Percentiles rank a stretch among this genome's conserved stretches.
phyloP scores from a whole-genome alignment of 1,140 invertebrate genomes.

The Acarapis woodi region DNA sequence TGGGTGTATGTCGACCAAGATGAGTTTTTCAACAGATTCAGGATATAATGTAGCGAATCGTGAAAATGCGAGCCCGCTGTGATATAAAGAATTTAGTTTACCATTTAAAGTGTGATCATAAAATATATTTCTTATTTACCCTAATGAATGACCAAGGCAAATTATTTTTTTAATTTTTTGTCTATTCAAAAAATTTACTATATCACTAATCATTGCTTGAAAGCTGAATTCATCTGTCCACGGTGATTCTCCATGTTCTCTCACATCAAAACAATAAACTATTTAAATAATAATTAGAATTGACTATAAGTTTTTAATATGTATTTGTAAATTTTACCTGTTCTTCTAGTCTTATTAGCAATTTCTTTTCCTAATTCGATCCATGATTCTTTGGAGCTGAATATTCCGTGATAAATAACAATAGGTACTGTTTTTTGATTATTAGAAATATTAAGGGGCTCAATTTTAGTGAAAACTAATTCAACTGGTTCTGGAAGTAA shows the following conservation, averaged over 20 bases:
- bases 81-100: background rate
- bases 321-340: too few species aligned
- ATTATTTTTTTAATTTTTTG: background rate
- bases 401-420: constrained; percentile 2
- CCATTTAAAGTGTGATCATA: background rate
- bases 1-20: constrained; percentile 1
- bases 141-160: constrained; percentile 1
- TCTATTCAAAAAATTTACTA: background rate
- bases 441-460: too few species aligned
- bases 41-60: background rate
- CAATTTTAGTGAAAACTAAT: too few species aligned
- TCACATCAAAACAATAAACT: background rate
- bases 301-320: too few species aligned
- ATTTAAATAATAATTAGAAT: too few species aligned
- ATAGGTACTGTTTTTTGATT: background rate
- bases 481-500: too few species aligned
- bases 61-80: too few species aligned
- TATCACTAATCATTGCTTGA: background rate
- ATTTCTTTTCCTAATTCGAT: background rate
- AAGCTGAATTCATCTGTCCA: background rate
- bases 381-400: background rate
- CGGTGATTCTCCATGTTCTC: constrained; percentile 1
- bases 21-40: constrained; percentile 1
- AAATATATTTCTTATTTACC: background rate
- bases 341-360: background rate